These are phyloP conservation scores for Chaenocephalus aceratus DNA, from an alignment of 2,113 vertebrate species.

Conservation along the genomic window DNA sequence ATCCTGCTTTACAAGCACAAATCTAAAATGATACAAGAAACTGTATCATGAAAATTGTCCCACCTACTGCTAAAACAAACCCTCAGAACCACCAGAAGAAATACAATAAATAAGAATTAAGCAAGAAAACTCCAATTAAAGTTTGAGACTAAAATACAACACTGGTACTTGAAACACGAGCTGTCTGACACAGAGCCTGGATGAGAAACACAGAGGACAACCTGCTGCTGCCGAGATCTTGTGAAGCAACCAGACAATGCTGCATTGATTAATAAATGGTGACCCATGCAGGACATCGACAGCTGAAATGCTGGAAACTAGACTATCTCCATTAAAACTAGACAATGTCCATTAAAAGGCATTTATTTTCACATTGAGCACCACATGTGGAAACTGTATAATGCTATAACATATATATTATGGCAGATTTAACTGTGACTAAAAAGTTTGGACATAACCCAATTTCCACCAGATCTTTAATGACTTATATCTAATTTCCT, in stretches of 20 bases:
- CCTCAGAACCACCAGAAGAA: neutral
- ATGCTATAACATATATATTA: neutral
- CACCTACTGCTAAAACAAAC: neutral
- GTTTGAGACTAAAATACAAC: conserved; percentile 14
- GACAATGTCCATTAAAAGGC: neutral
- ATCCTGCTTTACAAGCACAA: neutral
- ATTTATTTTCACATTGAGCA: neutral
- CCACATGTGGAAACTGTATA: neutral
- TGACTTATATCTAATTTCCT: neutral
- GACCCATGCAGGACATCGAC: neutral
- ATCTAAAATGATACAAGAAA: neutral
- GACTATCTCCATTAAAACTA: neutral
- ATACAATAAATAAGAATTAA: conserved; percentile 15
- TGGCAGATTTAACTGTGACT: neutral
- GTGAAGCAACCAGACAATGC: neutral
- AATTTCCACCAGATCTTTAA: neutral
- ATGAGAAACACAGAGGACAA: neutral
- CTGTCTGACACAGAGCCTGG: neutral
- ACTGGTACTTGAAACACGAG: neutral
- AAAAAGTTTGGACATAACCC: neutral
- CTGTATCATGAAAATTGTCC: conserved; percentile 2
- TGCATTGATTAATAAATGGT: neutral
- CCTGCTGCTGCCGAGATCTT: neutral
- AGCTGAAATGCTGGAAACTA: neutral
- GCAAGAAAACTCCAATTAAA: conserved; percentile 2